These are phyloP conservation scores for Drosophila dives DNA, from an alignment of 2,888 invertebrate genomes.

Conservation along the genomic window DNA sequence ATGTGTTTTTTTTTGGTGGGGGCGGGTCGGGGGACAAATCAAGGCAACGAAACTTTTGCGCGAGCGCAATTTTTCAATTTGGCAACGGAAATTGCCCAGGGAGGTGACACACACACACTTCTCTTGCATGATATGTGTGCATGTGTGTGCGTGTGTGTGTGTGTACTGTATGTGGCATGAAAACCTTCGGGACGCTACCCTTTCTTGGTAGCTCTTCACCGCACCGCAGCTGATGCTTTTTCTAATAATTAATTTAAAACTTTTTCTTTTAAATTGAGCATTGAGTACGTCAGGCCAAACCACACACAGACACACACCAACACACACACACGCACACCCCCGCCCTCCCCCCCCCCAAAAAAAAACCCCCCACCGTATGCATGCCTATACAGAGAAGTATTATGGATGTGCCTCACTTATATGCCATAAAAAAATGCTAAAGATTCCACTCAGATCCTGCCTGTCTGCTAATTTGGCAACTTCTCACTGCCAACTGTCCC, in stretches of 20 bases:
- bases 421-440: slow-evolving; percentile 9
- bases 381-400: slow-evolving; percentile 21
- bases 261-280: slow-evolving; percentile 76
- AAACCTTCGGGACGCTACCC: slow-evolving; percentile 55
- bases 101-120: slow-evolving; percentile 77
- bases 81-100: slow-evolving; percentile 84
- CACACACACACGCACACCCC: neutral
- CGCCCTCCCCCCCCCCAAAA: too few relatives aligned
- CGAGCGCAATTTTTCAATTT: slow-evolving; percentile 84
- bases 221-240: slow-evolving; percentile 79
- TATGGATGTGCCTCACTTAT: slow-evolving; percentile 38
- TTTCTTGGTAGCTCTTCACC: slow-evolving; percentile 46
- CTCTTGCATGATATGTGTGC: slow-evolving; percentile 22
- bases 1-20: neutral
- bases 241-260: slow-evolving; percentile 84
- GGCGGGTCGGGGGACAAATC: slow-evolving; percentile 37
- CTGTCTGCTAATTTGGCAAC: neutral
- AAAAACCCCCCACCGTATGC: neutral
- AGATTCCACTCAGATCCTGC: neutral
- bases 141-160: slow-evolving; percentile 12
- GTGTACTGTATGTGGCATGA: slow-evolving; percentile 29
- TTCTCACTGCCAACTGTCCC: neutral
- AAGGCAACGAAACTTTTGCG: slow-evolving; percentile 73
- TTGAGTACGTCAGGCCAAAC: slow-evolving; percentile 7
- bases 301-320: too few relatives aligned